Percentiles rank a stretch among this genome's conserved stretches.
Conservation (phyloP, 2,113 vertebrate genomes). For the Gyps fulvus region DNA sequence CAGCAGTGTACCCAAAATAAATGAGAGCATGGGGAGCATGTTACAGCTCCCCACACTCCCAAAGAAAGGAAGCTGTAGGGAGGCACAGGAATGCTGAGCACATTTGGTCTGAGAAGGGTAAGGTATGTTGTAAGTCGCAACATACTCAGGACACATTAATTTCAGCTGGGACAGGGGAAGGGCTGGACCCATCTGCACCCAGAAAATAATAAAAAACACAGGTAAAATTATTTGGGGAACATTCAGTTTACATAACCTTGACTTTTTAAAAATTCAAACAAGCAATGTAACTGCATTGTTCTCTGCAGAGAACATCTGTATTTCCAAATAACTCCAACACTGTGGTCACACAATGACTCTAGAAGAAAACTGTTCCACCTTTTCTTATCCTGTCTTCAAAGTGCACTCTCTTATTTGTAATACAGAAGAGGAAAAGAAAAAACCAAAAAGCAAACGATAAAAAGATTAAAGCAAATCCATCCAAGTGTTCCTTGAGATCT, state of each 20-base stretch:
- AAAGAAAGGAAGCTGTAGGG: not conserved
- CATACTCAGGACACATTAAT: not conserved
- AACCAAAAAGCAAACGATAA: not conserved
- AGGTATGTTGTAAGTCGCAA: no score
- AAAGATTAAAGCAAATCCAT: not conserved
- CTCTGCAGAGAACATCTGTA: not conserved
- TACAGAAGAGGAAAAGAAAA: no score
- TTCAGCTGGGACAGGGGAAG: not conserved
- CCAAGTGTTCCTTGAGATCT: not conserved
- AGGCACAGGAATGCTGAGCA: not conserved
- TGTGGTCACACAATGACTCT: not conserved
- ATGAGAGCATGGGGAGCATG: rapidly evolving
- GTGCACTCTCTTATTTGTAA: not conserved
- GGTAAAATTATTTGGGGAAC: not conserved
- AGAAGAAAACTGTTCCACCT: not conserved
- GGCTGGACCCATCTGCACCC: not conserved
- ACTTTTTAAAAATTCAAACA: not conserved
- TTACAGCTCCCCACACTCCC: no score
- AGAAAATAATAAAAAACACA: not conserved
- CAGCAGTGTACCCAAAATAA: not conserved
- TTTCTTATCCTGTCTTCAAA: not conserved
- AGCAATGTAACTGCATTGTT: not conserved
- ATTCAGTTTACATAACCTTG: not conserved
- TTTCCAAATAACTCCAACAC: not conserved
- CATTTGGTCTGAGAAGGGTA: no score